Evolutionary conservation across 1,140 invertebrate species (phyloP).

Genomic region (Trachymyrmex septentrionalis): DNA sequence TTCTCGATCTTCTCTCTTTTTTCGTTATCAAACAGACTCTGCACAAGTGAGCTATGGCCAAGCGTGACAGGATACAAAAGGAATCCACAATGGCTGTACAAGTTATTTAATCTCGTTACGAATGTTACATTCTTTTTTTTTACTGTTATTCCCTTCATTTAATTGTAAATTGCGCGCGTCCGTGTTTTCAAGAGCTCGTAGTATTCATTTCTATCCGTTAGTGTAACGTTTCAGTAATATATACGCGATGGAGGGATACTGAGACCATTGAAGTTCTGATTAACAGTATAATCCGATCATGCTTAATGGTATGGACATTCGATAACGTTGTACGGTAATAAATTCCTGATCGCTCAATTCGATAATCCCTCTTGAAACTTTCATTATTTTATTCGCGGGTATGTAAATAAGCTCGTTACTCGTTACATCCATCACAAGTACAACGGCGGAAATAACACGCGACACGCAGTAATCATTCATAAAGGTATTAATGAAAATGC

Average conservation of each 20-base stretch:
- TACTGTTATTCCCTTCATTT: neutral
- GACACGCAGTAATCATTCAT: constrained; percentile 22
- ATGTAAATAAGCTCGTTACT: constrained; percentile 53
- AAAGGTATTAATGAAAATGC: constrained; percentile 71
- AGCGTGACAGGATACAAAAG: constrained; percentile 21
- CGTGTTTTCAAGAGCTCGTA: neutral
- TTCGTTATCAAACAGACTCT: neutral
- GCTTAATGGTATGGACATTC: constrained; percentile 45
- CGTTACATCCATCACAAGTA: neutral
- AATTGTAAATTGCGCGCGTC: constrained; percentile 6
- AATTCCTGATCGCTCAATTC: constrained; percentile 26
- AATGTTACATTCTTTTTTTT: constrained; percentile 22
- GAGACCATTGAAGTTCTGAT: constrained; percentile 9
- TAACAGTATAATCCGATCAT: constrained; percentile 41
- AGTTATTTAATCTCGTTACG: constrained; percentile 51
- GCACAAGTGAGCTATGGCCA: neutral
- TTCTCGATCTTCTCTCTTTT: neutral
- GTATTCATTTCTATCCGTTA: neutral
- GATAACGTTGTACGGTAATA: constrained; percentile 42
- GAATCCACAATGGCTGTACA: constrained; percentile 28
- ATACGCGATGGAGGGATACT: neutral
- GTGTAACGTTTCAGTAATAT: neutral
- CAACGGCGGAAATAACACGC: neutral
- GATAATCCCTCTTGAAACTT: constrained; percentile 49
- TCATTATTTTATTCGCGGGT: constrained; percentile 43